A percentile compares a stretch with the other conserved stretches of the same genome.
These are phyloP conservation scores for Cylindroiulus punctatus DNA, from an alignment of 2,888 invertebrate genomes.

Conservation along the genomic window DNA sequence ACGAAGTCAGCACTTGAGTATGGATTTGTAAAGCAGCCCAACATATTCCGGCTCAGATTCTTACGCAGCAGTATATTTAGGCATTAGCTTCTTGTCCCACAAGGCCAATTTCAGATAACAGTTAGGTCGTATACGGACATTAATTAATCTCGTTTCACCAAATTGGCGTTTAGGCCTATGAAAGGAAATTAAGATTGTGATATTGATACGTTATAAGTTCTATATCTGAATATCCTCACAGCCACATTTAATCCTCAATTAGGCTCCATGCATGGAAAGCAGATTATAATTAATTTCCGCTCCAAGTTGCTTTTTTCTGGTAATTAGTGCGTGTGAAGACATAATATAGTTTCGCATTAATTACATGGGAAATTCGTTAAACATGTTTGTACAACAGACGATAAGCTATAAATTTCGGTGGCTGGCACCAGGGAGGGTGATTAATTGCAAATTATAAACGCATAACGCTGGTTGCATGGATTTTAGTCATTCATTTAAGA, in stretches of 20 bases:
- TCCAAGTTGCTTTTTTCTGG: slow-evolving; percentile 36
- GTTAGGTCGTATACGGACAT: not conserved
- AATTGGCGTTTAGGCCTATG: slow-evolving; percentile 13
- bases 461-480: not conserved
- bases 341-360: slow-evolving; percentile 26
- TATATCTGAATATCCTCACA: slow-evolving; percentile 30
- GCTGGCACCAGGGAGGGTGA: not conserved
- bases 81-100: not conserved
- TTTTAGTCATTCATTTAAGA: not conserved
- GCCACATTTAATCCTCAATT: slow-evolving; percentile 43
- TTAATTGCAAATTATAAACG: not conserved
- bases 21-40: not conserved
- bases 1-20: not conserved
- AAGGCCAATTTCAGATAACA: slow-evolving; percentile 29
- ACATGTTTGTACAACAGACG: not conserved
- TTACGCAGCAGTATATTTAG: not conserved
- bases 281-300: slow-evolving; percentile 45
- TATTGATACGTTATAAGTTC: slow-evolving; percentile 35
- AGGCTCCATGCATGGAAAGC: slow-evolving; percentile 30
- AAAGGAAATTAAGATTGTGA: slow-evolving; percentile 25
- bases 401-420: not conserved
- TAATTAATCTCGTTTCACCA: slow-evolving; percentile 19
- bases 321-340: slow-evolving; percentile 40
- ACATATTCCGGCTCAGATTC: not conserved
- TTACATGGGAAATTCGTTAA: slow-evolving; percentile 34